Evolutionary conservation across 2,888 invertebrate genomes (phyloP).

Genomic region (Dryadula phaetusa): DNA sequence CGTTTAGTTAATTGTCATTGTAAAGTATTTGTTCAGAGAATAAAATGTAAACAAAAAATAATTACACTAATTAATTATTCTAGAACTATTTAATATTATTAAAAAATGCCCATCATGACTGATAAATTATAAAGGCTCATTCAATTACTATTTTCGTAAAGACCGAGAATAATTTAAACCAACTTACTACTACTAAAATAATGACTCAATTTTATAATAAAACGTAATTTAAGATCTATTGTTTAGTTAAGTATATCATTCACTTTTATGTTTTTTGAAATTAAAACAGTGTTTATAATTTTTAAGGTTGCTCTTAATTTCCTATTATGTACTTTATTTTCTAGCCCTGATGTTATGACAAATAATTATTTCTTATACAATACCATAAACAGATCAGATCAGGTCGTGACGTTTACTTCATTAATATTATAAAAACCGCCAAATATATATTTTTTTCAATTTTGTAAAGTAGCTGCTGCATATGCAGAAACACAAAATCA

Average conservation of each 20-base stretch:
- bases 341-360: background rate
- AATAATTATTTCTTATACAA: background rate
- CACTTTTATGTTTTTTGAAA: background rate
- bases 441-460: background rate
- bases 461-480: background rate
- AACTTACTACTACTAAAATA: background rate
- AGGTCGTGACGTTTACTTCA: background rate
- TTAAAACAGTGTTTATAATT: background rate
- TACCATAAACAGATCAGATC: background rate
- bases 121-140: background rate
- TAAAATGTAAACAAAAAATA: background rate
- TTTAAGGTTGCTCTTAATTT: background rate
- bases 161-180: background rate
- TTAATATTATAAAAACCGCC: background rate
- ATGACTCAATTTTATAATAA: background rate
- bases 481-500: background rate
- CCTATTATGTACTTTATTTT: background rate
- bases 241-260: background rate
- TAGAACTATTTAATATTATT: background rate
- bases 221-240: background rate
- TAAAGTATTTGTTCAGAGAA: slow-evolving; percentile 3
- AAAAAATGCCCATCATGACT: background rate
- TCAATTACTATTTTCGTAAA: slow-evolving; percentile 3
- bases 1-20: slow-evolving; percentile 9
- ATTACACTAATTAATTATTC: slow-evolving; percentile 2